Evolutionary conservation across 2,113 vertebrate genomes (phyloP).

Genomic region (Egretta garzetta): DNA sequence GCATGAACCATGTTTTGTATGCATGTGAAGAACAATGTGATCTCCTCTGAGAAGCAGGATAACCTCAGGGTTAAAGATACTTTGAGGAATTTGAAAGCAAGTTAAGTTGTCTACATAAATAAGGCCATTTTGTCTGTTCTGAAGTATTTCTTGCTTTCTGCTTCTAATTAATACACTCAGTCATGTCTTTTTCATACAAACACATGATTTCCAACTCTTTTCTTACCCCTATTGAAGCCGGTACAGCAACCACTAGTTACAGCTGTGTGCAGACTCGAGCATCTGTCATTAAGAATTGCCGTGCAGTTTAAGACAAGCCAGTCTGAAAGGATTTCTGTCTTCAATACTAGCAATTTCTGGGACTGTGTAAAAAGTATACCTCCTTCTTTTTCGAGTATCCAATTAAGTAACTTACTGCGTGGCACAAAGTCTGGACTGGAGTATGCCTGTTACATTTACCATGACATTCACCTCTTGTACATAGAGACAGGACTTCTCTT

Average conservation of each 20-base stretch:
- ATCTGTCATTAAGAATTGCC: not conserved
- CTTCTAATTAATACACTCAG: not conserved
- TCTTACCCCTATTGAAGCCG: not conserved
- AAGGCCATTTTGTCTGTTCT: not conserved
- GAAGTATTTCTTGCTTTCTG: not conserved
- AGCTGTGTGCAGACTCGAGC: not conserved
- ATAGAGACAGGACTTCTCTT: not conserved
- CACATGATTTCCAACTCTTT: not conserved
- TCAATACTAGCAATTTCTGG: not conserved
- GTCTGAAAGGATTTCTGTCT: not conserved
- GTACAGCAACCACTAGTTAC: not conserved
- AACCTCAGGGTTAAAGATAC: not conserved
- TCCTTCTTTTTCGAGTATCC: not conserved
- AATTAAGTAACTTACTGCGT: not conserved
- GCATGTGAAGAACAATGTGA: not conserved
- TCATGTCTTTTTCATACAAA: not conserved
- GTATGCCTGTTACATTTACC: not conserved
- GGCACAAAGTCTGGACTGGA: not conserved
- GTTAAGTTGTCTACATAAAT: not conserved
- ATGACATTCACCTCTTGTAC: not conserved
- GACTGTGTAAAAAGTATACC: not conserved
- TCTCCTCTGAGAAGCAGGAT: not conserved
- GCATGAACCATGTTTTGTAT: not conserved
- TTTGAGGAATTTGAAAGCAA: not conserved
- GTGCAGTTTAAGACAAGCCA: not conserved